These are phyloP conservation scores for Neodiprion virginianus DNA, from an alignment of 1,140 invertebrate species.

Conservation along the genomic window DNA sequence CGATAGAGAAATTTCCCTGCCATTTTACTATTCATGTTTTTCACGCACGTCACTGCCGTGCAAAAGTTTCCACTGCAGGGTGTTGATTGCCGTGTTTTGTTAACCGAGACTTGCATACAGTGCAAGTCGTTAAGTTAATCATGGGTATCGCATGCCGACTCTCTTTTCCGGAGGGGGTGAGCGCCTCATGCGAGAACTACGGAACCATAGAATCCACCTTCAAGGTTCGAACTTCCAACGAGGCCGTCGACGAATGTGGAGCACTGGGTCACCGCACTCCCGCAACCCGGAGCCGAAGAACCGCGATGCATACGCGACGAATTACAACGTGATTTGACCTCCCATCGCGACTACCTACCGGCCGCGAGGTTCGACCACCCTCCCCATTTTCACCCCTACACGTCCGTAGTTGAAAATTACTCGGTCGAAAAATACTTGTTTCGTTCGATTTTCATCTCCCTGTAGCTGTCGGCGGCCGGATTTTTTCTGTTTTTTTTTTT, in stretches of 20 bases:
- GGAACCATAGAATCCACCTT: not conserved
- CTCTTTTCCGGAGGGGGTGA: no score
- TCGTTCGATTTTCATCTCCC: no score
- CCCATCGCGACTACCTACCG: not conserved
- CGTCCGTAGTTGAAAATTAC: no score
- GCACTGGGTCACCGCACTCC: slow-evolving; percentile 6
- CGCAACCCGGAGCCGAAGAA: slow-evolving; percentile 4
- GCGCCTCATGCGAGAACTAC: not conserved
- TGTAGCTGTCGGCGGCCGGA: not conserved
- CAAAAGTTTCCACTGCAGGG: no score
- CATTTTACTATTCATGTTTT: no score
- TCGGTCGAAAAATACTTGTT: no score
- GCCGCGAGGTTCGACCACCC: no score
- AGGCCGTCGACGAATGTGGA: slow-evolving; percentile 6
- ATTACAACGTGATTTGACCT: not conserved
- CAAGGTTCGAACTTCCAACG: not conserved
- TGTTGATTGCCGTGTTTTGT: no score
- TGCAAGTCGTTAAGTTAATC: not conserved
- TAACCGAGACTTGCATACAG: no score
- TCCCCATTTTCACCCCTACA: no score
- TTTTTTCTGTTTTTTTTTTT: not conserved
- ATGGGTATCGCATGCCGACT: not conserved
- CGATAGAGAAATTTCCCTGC: no score
- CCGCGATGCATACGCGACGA: slow-evolving; percentile 6
- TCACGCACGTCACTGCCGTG: no score